Evolutionary conservation across 1,140 invertebrate species (phyloP).

Genomic region (Dufourea novaeangliae): DNA sequence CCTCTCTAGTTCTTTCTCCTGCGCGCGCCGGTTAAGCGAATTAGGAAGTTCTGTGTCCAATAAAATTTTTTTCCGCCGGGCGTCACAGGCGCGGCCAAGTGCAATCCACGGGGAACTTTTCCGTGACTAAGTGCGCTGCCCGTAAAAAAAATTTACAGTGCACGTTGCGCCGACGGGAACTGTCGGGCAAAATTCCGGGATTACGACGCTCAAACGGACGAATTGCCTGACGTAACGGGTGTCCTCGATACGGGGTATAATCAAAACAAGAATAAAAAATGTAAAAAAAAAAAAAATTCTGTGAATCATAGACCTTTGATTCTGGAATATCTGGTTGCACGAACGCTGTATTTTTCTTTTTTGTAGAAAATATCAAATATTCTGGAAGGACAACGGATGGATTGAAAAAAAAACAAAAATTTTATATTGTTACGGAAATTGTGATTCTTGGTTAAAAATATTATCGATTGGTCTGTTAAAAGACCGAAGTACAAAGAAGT

Average conservation of each 20-base stretch:
- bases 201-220: slow-evolving; percentile 28
- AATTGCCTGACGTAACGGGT: neutral
- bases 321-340: too few species aligned
- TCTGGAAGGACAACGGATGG: too few species aligned
- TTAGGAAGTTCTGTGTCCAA: slow-evolving; percentile 37
- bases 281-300: too few species aligned
- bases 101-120: slow-evolving; percentile 26
- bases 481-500: too few species aligned
- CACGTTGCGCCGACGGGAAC: neutral
- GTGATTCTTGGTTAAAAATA: too few species aligned
- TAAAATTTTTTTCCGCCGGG: slow-evolving; percentile 26
- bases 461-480: too few species aligned
- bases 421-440: too few species aligned
- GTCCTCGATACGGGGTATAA: neutral
- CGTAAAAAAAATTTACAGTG: slow-evolving; percentile 41
- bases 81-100: slow-evolving; percentile 36
- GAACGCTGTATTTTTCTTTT: too few species aligned
- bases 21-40: slow-evolving; percentile 34
- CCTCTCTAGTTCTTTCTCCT: neutral
- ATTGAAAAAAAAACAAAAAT: too few species aligned
- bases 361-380: too few species aligned
- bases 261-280: neutral
- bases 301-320: too few species aligned
- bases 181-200: slow-evolving; percentile 20
- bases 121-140: slow-evolving; percentile 20